Evolutionary conservation across 2,113 vertebrate genomes (phyloP).

Genomic region (Gymnarchus niloticus): DNA sequence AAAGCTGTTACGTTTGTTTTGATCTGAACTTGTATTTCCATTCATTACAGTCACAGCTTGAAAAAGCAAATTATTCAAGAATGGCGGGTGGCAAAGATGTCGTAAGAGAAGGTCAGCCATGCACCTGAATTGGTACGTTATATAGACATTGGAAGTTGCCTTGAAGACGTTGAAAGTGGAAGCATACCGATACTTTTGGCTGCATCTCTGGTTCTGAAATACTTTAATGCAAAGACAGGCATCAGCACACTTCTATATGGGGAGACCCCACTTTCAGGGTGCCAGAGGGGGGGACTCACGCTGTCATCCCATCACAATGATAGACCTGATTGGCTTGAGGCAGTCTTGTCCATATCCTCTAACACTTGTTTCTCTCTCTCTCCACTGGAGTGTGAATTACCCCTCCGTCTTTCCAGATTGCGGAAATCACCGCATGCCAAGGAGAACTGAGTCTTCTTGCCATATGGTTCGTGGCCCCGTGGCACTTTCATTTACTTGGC

Average conservation of each 20-base stretch:
- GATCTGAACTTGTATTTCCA: neutral
- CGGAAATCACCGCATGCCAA: conserved; percentile 43
- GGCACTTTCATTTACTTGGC: conserved; percentile 45
- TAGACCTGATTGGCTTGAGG: neutral
- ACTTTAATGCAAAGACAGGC: neutral
- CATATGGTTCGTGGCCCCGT: conserved; percentile 29
- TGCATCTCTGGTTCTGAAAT: too few relatives aligned
- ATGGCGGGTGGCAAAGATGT: too few relatives aligned
- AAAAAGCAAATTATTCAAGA: too few relatives aligned
- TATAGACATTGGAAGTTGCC: too few relatives aligned
- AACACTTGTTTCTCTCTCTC: conserved; percentile 19
- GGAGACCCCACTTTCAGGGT: neutral
- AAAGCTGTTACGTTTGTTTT: conserved; percentile 7
- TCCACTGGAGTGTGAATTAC: conserved; percentile 4
- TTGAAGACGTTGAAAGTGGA: too few relatives aligned
- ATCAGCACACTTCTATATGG: neutral
- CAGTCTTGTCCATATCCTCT: neutral
- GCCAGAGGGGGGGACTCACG: too few relatives aligned
- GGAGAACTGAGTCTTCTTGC: conserved; percentile 52
- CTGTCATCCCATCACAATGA: too few relatives aligned
- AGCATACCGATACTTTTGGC: too few relatives aligned
- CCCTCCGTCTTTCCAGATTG: conserved; percentile 33
- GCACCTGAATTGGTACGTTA: too few relatives aligned
- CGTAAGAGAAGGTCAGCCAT: too few relatives aligned
- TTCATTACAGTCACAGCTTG: neutral